Conservation (phyloP, 2,888 invertebrate species). For the Caenorhabditis sp. region DNA sequence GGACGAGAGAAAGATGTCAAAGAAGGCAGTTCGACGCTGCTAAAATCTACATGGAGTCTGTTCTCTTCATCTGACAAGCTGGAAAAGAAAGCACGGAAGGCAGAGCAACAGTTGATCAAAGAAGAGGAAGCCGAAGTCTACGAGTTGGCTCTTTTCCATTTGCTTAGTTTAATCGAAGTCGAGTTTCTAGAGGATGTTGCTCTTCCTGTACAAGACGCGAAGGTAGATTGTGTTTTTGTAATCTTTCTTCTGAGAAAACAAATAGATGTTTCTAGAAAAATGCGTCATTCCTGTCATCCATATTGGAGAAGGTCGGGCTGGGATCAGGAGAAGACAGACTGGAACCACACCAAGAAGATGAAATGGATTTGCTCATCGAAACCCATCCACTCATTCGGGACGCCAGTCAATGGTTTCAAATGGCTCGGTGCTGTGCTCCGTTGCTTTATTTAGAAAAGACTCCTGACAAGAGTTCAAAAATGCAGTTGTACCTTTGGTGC, state of each 20-base stretch:
- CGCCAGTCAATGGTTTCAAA: slow-evolving; percentile 61
- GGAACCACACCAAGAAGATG: slow-evolving; percentile 51
- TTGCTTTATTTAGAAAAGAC: slow-evolving; percentile 51
- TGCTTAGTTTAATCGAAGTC: slow-evolving; percentile 58
- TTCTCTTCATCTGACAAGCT: slow-evolving; percentile 55
- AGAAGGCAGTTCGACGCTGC: slow-evolving; percentile 39
- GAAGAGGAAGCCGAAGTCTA: slow-evolving; percentile 66
- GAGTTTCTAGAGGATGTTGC: slow-evolving; percentile 66
- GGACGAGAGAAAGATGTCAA: slow-evolving; percentile 55
- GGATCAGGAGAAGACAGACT: slow-evolving; percentile 53
- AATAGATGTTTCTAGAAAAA: slow-evolving; percentile 51
- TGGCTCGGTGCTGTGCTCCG: slow-evolving; percentile 66
- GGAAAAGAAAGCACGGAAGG: slow-evolving; percentile 51
- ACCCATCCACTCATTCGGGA: slow-evolving; percentile 63
- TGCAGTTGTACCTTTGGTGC: slow-evolving; percentile 63
- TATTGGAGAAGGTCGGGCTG: slow-evolving; percentile 61
- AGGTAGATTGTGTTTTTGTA: slow-evolving; percentile 23
- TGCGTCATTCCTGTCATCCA: slow-evolving; percentile 60
- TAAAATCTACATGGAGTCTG: slow-evolving; percentile 63
- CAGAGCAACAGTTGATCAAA: slow-evolving; percentile 49
- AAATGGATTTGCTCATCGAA: slow-evolving; percentile 64
- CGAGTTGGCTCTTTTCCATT: slow-evolving; percentile 57
- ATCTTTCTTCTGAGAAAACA: background rate
- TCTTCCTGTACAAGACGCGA: slow-evolving; percentile 56
- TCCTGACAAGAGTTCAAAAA: slow-evolving; percentile 37